Evolutionary conservation across 2,888 invertebrate genomes (phyloP), one percentile per base, ranked within the genome.

Genomic region (Rhagonycha lutea): DNA sequence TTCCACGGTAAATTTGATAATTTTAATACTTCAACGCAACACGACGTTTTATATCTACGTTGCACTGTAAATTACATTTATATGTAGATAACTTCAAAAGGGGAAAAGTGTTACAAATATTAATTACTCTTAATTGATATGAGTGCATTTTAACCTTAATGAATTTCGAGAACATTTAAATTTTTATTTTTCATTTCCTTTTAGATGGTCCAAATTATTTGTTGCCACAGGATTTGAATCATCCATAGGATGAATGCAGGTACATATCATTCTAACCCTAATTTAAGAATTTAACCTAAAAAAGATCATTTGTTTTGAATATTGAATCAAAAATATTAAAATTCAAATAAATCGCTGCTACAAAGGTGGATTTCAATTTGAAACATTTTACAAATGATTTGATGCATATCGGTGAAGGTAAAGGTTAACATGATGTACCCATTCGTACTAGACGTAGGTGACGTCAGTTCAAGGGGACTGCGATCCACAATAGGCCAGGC

Each of bases 401-500:
- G 14, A 47, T 63, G 32, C 65, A 29, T 47, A 18, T 65, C 24
- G 24, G 14, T 11, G 67, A 69, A 72, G 70, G 68, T 74, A 77
- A 74, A 73, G 69, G 69, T 75, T 67, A 73, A 68, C 14, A 71
- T 61, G 47, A 73, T 68, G 68, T 29, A 71, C 62, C 70, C 61
- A 32, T 47, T 69, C 76, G 65, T 72, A 70, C 68, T 71, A 77
- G 76, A 77, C 74, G 68, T 68, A 69, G 26, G 78, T 83, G 84
- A 85, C 82, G 84, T 83, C 82, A 84, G 78, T 81, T 81, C 83
- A 82, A 83, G 83, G 82, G 82, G 81, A 81, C 83, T 81, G 75
- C 78, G 79, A 78, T 78, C 74, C 81, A 82, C 82, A 83, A 86
- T 85, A 86, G 85, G 86, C 83, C 83, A 85, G 87, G 87, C 87